Conservation (phyloP, 2,888 invertebrate species). For the Pedicia rivosa region DNA sequence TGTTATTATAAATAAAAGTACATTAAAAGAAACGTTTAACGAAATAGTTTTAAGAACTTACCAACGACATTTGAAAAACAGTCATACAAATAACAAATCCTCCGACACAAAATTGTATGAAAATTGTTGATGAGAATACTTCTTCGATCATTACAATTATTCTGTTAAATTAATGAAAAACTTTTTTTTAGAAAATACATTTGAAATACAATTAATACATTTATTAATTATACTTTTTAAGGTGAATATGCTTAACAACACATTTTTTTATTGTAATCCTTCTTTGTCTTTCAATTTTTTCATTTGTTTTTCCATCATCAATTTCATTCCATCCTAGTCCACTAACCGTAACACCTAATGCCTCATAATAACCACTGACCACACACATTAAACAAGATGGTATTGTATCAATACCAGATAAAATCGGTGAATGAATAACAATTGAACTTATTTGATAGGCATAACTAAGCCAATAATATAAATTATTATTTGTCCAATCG, state of each 20-base stretch:
- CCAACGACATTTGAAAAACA: slow-evolving; percentile 1
- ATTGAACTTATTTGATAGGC: neutral
- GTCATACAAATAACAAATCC: slow-evolving; percentile 4
- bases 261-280: neutral
- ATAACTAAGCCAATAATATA: slow-evolving; percentile 4
- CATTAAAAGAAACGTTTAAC: too few relatives aligned
- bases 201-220: too few relatives aligned
- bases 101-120: neutral
- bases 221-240: too few relatives aligned
- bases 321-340: too few relatives aligned
- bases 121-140: neutral
- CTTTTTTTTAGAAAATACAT: too few relatives aligned
- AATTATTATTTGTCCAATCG: slow-evolving; percentile 6
- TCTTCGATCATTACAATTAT: neutral
- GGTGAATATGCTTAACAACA: neutral
- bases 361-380: slow-evolving; percentile 2
- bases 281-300: too few relatives aligned
- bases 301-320: too few relatives aligned
- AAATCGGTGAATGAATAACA: slow-evolving; percentile 1
- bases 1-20: too few relatives aligned
- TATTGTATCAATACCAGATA: slow-evolving; percentile 1
- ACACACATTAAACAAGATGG: slow-evolving; percentile 3
- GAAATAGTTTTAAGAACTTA: too few relatives aligned
- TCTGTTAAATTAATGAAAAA: too few relatives aligned
- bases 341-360: neutral